Evolutionary conservation across 2,113 vertebrate genomes (phyloP).

Genomic region (Notiomystis cincta): DNA sequence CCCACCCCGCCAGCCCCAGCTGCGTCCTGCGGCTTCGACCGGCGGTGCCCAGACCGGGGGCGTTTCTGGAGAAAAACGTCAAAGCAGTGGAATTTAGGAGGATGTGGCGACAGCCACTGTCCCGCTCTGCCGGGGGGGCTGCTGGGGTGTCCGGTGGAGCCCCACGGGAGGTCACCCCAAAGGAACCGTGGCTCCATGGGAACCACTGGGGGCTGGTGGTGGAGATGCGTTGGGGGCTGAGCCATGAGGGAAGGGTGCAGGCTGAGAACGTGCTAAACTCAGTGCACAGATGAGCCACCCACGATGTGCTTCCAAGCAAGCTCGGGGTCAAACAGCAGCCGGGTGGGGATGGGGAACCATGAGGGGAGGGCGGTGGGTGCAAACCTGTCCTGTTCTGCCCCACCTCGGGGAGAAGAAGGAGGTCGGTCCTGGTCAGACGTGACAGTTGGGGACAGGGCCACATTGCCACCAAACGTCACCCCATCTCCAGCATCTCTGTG

Average conservation of each 20-base stretch:
- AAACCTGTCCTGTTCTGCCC: not conserved
- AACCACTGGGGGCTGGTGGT: not conserved
- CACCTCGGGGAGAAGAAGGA: not conserved
- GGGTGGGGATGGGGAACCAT: rapidly evolving
- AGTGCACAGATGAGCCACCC: rapidly evolving
- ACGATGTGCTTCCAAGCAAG: not conserved
- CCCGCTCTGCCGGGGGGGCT: not conserved
- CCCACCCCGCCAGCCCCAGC: not conserved
- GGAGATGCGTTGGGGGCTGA: not conserved
- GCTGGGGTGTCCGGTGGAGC: not conserved
- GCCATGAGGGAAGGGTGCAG: rapidly evolving
- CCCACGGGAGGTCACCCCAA: not conserved
- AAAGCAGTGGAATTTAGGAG: not conserved
- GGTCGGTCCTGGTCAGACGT: not conserved
- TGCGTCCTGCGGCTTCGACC: not conserved
- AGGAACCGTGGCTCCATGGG: too few relatives aligned
- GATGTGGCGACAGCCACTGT: not conserved
- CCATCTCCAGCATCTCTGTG: rapidly evolving
- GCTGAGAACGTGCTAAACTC: not conserved
- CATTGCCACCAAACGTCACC: not conserved
- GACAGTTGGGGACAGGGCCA: not conserved
- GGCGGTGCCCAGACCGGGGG: not conserved
- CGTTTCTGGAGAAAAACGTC: conserved; percentile 24
- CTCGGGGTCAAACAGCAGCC: not conserved
- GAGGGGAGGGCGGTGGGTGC: not conserved